phyloP scores from a whole-genome alignment of 2,797 vertebrate species.

The Cichlasoma orientale region DNA sequence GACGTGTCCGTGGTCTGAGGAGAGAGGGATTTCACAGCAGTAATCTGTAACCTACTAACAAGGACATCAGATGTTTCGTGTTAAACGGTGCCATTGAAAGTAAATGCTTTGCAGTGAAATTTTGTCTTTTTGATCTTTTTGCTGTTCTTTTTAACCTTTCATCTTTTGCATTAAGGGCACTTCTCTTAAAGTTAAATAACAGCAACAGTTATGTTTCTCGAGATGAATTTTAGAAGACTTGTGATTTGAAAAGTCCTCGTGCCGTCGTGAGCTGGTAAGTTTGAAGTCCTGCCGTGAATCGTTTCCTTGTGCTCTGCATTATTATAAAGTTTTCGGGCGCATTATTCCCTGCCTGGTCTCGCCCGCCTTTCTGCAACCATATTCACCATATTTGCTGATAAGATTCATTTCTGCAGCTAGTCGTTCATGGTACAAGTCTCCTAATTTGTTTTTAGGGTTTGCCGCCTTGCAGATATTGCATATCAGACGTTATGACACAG shows the following conservation, averaged over 20 bases:
- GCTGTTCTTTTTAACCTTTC: not conserved
- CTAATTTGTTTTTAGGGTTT: conserved; percentile 57
- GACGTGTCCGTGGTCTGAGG: conserved; percentile 17
- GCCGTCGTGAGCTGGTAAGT: not conserved
- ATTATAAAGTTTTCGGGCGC: not conserved
- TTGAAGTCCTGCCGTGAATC: not conserved
- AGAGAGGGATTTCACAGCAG: conserved; percentile 20
- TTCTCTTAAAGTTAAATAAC: not conserved
- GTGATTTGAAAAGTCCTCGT: not conserved
- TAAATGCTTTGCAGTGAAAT: conserved; percentile 9
- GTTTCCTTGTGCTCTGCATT: not conserved
- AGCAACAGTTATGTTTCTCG: not conserved
- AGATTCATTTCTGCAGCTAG: conserved; percentile 11
- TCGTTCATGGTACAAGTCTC: not conserved
- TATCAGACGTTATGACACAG: conserved; percentile 42
- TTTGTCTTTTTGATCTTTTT: not conserved
- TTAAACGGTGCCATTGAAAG: conserved; percentile 16
- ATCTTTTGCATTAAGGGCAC: not conserved
- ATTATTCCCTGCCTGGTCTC: not conserved
- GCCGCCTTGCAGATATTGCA: conserved; percentile 22
- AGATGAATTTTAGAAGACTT: not conserved
- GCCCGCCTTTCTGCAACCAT: not conserved
- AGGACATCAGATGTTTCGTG: conserved; percentile 47
- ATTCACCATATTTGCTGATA: not conserved
- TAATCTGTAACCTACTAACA: conserved; percentile 4